Evolutionary conservation across 2,113 vertebrate species (phyloP), one percentile per base, ranked within the genome.

Genomic region (Barnardius zonarius): DNA sequence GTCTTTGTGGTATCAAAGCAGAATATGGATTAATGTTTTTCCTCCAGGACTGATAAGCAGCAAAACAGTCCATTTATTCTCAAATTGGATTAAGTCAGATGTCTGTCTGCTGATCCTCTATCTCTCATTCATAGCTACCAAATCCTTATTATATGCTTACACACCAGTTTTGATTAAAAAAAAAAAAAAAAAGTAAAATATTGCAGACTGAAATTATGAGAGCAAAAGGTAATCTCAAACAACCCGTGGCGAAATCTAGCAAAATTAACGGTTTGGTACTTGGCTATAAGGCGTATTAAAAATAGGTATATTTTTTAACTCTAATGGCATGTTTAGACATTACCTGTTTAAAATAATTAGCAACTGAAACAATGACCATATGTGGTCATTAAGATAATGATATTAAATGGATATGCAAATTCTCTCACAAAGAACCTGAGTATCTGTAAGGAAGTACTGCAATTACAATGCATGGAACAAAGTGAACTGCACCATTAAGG

Each of bases 261-360:
- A 79, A 85, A 90, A 86, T 49, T 16, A 67, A 14, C 19, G 69
- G 27, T 16, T 78, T n/a, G 16, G 17, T 39, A 52, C 11, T n/a
- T 81, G 27, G 90, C 75, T 74, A 37, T 37, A 82, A 79, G 18
- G n/a, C 57, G 30, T 43, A 73, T 44, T 83, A 82, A 93, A 81
- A 93, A 70, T 8, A 74, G 11, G 8, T 44, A 16, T 80, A 72
- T 83, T 82, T 95, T 90, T 51, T 0, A 12, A 83, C 52, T 35
- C n/a, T 83, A 92, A 94, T 74, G 17, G 76, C 96, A 93, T 85
- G 61, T 93, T 96, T 91, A 57, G 10, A 46, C 48, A 93, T 83
- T 89, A 92, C 48, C 87, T 91, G 62, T 91, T 97, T 93, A 91
- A 94, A 98, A 97, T 94, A 97, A 97, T 97, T 96, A 97, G 63